Conservation (phyloP, 2,888 invertebrate genomes). For the Drosophila mimica region DNA sequence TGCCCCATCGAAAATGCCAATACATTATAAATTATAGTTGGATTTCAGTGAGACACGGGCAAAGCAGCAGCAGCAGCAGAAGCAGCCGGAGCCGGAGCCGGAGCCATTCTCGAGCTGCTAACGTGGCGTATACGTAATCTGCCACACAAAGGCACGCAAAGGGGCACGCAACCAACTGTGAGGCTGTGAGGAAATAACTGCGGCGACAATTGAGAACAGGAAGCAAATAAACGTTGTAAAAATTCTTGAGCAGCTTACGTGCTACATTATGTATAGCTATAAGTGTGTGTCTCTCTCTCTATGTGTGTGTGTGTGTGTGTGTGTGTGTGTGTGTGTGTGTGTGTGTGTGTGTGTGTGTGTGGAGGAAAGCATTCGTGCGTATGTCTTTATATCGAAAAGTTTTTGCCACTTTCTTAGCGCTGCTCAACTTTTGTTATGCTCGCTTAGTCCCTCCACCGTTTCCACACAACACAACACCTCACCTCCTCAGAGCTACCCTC, state of each 20-base stretch:
- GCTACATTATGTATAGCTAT: constrained; percentile 42
- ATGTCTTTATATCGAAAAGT: constrained; percentile 77
- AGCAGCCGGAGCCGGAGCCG: too few relatives aligned
- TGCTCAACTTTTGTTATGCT: constrained; percentile 79
- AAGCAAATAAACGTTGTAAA: constrained; percentile 71
- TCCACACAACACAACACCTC: background rate
- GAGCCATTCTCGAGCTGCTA: constrained; percentile 35
- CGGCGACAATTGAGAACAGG: constrained; percentile 68
- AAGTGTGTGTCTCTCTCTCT: constrained; percentile 26
- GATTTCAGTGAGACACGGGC: constrained; percentile 38
- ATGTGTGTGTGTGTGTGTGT: constrained; percentile 5
- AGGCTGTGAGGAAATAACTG: constrained; percentile 40
- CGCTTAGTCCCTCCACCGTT: constrained; percentile 59
- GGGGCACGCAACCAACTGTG: constrained; percentile 22
- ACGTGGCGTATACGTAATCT: constrained; percentile 71
- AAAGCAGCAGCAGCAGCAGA: background rate
- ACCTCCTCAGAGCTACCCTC: background rate
- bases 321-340: constrained; percentile 12
- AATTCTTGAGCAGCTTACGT: constrained; percentile 70
- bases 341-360: constrained; percentile 22
- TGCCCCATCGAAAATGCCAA: constrained; percentile 50
- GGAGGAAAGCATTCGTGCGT: constrained; percentile 68
- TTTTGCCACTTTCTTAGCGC: constrained; percentile 74
- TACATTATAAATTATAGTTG: constrained; percentile 75
- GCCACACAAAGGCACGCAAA: constrained; percentile 45